Evolutionary conservation across 1,140 invertebrate species (phyloP), one percentile per base, ranked within the genome.

Genomic region (Leptonema lineaticorne): DNA sequence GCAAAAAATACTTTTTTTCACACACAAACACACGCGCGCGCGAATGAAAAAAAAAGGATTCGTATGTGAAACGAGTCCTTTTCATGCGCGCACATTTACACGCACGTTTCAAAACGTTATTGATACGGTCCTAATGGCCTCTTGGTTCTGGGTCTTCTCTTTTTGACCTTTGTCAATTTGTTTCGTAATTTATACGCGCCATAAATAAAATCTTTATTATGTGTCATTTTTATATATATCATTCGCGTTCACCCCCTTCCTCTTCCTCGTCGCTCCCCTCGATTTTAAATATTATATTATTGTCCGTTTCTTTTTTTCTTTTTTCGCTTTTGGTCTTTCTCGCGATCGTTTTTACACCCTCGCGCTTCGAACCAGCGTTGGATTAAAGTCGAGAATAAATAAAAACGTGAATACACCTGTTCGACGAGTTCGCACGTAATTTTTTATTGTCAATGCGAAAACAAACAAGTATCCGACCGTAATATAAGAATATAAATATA

Each of bases 171-270:
- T 53, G 50, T 62, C 59, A 33, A 62, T 62, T 62, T 45, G 30
- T 45, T 62, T 45, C 30, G 30, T 62, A 62, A 62, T 62, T 62
- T 62, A 62, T 62, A 62, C 59, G 33, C 18, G n/a, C 20, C 59
- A 62, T 62, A 62, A 62, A 62, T 62, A 62, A 62, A 62, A 62
- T 37, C 59, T 62, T 62, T 62, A 62, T 62, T 62, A 41, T 62
- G 59, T 45, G 59, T 62, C 59, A 45, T 62, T 62, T 62, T 62
- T 37, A 62, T 45, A 62, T 62, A 62, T 62, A 33, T 62, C 59
- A 62, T 45, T 41, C 37, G 37, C 37, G 16, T 41, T 16, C 18
- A 53, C 50, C 50, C 24, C 20, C 22, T n/a, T n/a, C n/a, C n/a
- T n/a, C n/a, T n/a, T n/a, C n/a, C n/a, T n/a, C n/a, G n/a, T n/a